These are phyloP conservation scores for Trichopoda pennipes DNA, from an alignment of 2,888 invertebrate genomes.

Conservation along the genomic window DNA sequence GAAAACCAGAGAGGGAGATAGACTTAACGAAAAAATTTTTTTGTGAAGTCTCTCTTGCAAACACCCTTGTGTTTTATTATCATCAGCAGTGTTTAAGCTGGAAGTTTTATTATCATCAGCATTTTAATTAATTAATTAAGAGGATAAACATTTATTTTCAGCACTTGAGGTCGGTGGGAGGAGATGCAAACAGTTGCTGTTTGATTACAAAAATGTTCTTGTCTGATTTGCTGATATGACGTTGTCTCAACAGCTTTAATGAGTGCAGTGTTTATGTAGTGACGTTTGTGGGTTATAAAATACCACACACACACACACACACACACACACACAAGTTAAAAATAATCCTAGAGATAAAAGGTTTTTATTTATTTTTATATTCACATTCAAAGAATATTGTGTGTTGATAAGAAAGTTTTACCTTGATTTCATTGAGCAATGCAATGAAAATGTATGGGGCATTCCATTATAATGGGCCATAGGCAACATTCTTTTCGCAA, in stretches of 20 bases:
- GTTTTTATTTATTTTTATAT: no score
- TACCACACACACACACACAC: no score
- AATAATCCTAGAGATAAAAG: no score
- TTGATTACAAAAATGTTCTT: slow-evolving; percentile 16
- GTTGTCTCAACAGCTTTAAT: slow-evolving; percentile 22
- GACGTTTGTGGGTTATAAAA: no score
- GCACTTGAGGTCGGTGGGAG: background rate
- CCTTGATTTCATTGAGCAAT: no score
- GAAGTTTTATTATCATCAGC: slow-evolving; percentile 14
- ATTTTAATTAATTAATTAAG: slow-evolving; percentile 49
- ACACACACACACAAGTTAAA: no score
- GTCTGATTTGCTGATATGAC: background rate
- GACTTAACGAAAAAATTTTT: background rate
- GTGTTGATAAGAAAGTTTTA: no score
- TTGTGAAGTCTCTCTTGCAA: slow-evolving; percentile 1
- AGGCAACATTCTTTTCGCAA: no score
- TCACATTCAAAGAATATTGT: no score
- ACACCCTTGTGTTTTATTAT: slow-evolving; percentile 39
- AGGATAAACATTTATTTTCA: slow-evolving; percentile 9
- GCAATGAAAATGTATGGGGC: no score
- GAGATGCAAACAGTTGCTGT: slow-evolving; percentile 1
- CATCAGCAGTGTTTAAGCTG: background rate
- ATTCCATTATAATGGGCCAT: no score
- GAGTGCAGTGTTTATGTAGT: background rate
- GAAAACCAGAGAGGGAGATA: background rate